phyloP scores from a whole-genome alignment of 2,888 invertebrate species.

The Eueremaeus valkanovi region DNA sequence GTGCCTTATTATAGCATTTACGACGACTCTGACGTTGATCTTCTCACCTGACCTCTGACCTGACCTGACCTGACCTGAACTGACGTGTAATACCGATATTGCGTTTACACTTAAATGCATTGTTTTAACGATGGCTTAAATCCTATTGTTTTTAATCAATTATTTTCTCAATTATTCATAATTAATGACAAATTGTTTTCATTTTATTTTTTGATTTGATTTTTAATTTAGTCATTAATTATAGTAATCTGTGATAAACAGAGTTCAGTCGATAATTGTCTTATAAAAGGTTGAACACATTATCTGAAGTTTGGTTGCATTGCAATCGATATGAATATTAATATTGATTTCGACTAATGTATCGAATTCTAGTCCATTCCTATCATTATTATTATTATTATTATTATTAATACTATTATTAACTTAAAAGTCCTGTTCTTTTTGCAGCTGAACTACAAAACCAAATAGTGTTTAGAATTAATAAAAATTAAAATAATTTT shows the following conservation, averaged over 20 bases:
- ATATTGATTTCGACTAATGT: too few species aligned
- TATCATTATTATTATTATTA: too few species aligned
- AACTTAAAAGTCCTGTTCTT: not conserved
- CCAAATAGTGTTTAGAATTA: too few species aligned
- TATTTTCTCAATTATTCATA: not conserved
- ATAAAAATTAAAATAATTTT: too few species aligned
- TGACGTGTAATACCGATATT: not conserved
- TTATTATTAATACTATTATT: too few species aligned
- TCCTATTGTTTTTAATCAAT: not conserved
- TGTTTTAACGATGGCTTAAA: not conserved
- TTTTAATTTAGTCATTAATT: not conserved
- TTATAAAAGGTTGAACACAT: not conserved
- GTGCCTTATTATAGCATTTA: conserved; percentile 34
- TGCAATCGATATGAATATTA: not conserved
- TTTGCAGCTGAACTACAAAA: not conserved
- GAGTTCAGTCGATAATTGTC: not conserved
- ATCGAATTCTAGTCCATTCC: conserved; percentile 8
- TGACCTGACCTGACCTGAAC: not conserved
- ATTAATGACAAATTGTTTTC: not conserved
- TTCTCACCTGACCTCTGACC: conserved; percentile 1
- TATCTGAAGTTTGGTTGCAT: not conserved
- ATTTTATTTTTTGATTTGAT: not conserved
- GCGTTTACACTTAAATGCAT: too few species aligned
- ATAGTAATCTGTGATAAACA: not conserved
- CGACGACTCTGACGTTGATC: conserved; percentile 35